A percentile compares a stretch with the other conserved stretches of the same genome.
Evolutionary conservation across 2,888 invertebrate genomes (phyloP).

Genomic region (Phyllotreta striolata): DNA sequence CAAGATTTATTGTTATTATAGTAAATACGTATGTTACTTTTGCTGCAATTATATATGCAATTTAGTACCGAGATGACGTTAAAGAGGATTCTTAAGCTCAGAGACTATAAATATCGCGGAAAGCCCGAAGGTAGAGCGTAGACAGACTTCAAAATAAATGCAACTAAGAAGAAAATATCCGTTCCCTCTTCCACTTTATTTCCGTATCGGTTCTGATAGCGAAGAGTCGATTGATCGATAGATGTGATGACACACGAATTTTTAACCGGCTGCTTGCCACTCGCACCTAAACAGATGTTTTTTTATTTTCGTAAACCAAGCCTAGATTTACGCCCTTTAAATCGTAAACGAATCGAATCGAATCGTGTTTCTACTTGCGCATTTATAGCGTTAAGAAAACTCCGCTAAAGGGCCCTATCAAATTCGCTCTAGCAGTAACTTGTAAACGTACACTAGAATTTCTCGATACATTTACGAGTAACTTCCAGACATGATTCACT

Average conservation of each 20-base stretch:
- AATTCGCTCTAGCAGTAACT: not conserved
- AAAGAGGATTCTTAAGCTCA: too few relatives aligned
- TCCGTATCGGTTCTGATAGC: constrained; percentile 12
- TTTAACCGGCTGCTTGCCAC: constrained; percentile 4
- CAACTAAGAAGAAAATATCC: constrained; percentile 14
- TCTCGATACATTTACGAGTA: constrained; percentile 1
- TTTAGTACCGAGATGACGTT: too few relatives aligned
- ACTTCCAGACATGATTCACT: constrained; percentile 29
- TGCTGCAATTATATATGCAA: too few relatives aligned
- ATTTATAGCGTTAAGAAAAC: too few relatives aligned
- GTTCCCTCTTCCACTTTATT: constrained; percentile 16
- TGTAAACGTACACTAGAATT: constrained; percentile 12
- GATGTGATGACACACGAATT: constrained; percentile 29
- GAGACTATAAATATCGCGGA: too few relatives aligned
- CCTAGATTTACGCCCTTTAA: constrained; percentile 5
- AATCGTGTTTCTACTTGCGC: too few relatives aligned
- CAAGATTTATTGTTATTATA: too few relatives aligned
- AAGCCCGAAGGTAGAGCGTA: not conserved
- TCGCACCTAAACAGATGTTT: constrained; percentile 26
- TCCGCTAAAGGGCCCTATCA: too few relatives aligned
- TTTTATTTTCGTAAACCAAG: not conserved
- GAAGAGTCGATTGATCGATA: constrained; percentile 33
- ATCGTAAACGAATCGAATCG: too few relatives aligned
- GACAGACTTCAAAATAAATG: not conserved
- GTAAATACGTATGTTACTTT: too few relatives aligned